A percentile compares a stretch with the other conserved stretches of the same genome.
Evolutionary conservation across 2,888 invertebrate genomes (phyloP).

Genomic region (Bombyx huttoni): DNA sequence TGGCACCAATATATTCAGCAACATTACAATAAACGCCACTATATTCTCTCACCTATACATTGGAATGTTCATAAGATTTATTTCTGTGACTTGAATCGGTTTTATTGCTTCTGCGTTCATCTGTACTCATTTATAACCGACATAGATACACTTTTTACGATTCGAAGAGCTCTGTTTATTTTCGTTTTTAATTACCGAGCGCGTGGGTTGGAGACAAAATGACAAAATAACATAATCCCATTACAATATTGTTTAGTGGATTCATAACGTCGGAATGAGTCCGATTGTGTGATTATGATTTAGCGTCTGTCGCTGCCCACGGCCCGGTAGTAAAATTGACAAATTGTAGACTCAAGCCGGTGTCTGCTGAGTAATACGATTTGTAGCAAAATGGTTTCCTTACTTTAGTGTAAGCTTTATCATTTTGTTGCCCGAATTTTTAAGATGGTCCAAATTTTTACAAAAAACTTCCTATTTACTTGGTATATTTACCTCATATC

Average conservation of each 20-base stretch:
- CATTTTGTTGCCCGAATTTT: not conserved
- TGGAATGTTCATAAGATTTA: slow-evolving; percentile 59
- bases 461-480: not conserved
- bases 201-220: slow-evolving; percentile 59
- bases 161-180: slow-evolving; percentile 70
- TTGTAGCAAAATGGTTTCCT: not conserved
- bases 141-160: slow-evolving; percentile 70
- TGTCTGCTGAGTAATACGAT: slow-evolving; percentile 20
- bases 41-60: slow-evolving; percentile 53
- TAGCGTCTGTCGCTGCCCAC: slow-evolving; percentile 26
- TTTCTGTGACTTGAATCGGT: slow-evolving; percentile 67
- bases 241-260: slow-evolving; percentile 22
- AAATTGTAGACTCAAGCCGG: slow-evolving; percentile 28
- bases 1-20: slow-evolving; percentile 31
- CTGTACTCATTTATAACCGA: slow-evolving; percentile 68
- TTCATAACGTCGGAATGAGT: slow-evolving; percentile 20
- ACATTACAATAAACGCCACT: slow-evolving; percentile 37
- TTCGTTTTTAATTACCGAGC: slow-evolving; percentile 71
- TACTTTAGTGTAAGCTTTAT: not conserved
- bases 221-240: slow-evolving; percentile 50
- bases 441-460: not conserved
- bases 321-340: slow-evolving; percentile 32
- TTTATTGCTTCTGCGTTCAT: slow-evolving; percentile 66
- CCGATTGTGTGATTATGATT: slow-evolving; percentile 36
- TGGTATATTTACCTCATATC: too few species aligned